phyloP scores from a whole-genome alignment of 1,140 invertebrate species.

The Oppia nitens region DNA sequence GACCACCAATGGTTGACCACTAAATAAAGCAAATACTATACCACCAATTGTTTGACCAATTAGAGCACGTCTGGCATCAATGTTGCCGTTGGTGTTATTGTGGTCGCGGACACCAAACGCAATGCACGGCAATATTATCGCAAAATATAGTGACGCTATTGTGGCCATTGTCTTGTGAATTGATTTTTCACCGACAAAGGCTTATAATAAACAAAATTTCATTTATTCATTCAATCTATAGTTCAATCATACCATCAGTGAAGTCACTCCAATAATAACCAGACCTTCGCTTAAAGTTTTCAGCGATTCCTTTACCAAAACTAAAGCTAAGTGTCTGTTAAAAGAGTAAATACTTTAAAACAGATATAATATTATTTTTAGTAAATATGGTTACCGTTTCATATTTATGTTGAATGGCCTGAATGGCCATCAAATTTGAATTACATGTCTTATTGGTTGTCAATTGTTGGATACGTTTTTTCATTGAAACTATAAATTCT shows the following conservation, averaged over 20 bases:
- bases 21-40: constrained; percentile 33
- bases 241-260: constrained; percentile 23
- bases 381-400: neutral
- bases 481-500: neutral
- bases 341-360: constrained; percentile 7
- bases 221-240: constrained; percentile 7
- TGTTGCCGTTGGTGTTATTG: constrained; percentile 33
- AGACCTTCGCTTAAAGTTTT: constrained; percentile 26
- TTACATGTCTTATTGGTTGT: neutral
- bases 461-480: neutral
- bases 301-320: constrained; percentile 21
- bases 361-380: neutral
- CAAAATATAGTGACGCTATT: constrained; percentile 35
- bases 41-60: constrained; percentile 36
- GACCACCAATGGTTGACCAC: constrained; percentile 34
- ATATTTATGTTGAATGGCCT: neutral
- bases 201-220: constrained; percentile 22
- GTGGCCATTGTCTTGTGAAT: constrained; percentile 33
- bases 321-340: neutral
- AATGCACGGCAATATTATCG: constrained; percentile 34
- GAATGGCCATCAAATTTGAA: neutral
- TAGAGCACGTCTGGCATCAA: constrained; percentile 35
- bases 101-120: constrained; percentile 37
- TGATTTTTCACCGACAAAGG: constrained; percentile 34
- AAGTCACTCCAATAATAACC: constrained; percentile 26